Evolutionary conservation across 2,888 invertebrate genomes (phyloP), one percentile per base, ranked within the genome.

Genomic region (Hirtodrosophila confusa): DNA sequence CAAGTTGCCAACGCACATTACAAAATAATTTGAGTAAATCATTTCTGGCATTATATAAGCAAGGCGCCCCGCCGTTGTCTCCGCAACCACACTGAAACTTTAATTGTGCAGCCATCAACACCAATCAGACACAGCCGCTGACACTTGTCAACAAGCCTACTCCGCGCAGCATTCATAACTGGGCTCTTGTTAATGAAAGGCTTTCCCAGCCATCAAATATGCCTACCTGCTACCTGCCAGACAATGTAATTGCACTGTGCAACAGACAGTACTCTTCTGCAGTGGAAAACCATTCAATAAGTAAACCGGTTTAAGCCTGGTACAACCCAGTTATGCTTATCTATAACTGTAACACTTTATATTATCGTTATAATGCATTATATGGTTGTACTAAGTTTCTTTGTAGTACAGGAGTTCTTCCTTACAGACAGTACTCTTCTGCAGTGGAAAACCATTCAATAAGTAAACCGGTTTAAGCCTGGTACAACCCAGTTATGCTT

Each of bases 21-120:
- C 84, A 83, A 80, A 86, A 84, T 86, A 86, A 80, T 82, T 84
- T 86, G 84, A 84, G 85, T 77, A 86, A 86, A 82, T 80, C 80
- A 84, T 84, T 69, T 66, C 63, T 62, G 63, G 45, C 74, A 69
- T 86, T 80, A 80, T 84, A 44, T 84, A 80, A 86, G 56, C 12
- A n/a, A 24, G 23, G 17, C 47, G 0, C 8, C 35, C 35, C 45
- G 37, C 29, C 49, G 33, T 27, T 36, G 11, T 29, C 33, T n/a
- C 9, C 3, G 11, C 37, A 39, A 24, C 11, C 41, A 24, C 58
- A 40, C 56, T 37, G 50, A 44, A 44, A 57, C 54, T 55, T 58
- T 66, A 75, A 75, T 70, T 70, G 75, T 69, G 37, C 37, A 41
- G 60, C 51, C 66, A 76, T 83, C 74, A 74, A 63, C 78, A 76